These are phyloP conservation scores for Scaptomyza flava DNA, from an alignment of 2,888 invertebrate species.

Conservation along the genomic window DNA sequence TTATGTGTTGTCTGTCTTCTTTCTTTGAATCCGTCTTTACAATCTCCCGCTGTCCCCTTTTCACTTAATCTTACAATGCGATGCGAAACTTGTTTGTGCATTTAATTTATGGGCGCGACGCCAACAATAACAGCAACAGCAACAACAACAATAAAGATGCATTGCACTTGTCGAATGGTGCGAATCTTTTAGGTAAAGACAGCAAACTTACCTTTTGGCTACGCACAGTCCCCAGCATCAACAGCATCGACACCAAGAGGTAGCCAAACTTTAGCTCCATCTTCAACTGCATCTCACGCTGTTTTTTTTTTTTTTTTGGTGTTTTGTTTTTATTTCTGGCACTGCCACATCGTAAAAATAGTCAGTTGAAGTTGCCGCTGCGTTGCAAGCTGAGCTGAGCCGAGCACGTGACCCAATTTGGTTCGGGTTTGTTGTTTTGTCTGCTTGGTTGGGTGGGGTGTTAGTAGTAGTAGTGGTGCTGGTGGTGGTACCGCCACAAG, in stretches of 20 bases:
- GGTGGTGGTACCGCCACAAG: conserved; percentile 22
- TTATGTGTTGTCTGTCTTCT: conserved; percentile 15
- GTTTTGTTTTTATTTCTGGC: background rate
- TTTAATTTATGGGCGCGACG: conserved; percentile 80
- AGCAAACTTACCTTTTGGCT: conserved; percentile 39
- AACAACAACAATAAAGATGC: conserved; percentile 44
- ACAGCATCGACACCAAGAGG: background rate
- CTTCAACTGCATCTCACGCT: conserved; percentile 5
- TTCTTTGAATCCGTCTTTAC: conserved; percentile 15
- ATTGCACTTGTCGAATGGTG: conserved; percentile 74
- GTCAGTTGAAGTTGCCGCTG: conserved; percentile 59
- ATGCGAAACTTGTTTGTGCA: conserved; percentile 79
- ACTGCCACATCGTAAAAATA: conserved; percentile 53
- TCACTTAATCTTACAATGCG: conserved; percentile 69
- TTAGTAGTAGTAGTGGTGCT: background rate
- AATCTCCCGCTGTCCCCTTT: conserved; percentile 53
- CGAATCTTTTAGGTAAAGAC: conserved; percentile 58
- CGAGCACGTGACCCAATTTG: conserved; percentile 76
- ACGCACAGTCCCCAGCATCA: conserved; percentile 41
- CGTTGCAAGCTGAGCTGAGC: conserved; percentile 16
- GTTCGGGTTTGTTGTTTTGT: conserved; percentile 34
- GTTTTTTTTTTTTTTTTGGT: conserved; percentile 1
- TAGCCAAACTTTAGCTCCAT: conserved; percentile 1
- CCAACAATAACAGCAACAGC: conserved; percentile 35
- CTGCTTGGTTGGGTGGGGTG: conserved; percentile 19